Conservation (phyloP, 92 coral and sea anemone genomes). For the Paramuricea clavata region DNA sequence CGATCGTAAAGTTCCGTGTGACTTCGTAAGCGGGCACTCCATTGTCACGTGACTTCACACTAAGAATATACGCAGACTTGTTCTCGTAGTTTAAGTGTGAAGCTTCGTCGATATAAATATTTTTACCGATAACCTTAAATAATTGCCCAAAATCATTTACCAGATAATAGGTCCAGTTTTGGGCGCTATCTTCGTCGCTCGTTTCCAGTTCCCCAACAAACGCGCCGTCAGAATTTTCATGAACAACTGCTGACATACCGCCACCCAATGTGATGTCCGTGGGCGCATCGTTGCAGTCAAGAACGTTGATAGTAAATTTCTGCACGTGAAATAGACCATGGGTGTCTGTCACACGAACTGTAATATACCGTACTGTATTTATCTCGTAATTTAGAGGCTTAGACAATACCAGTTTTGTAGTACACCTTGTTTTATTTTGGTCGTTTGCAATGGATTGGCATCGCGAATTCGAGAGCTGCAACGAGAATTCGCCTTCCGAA, state of each 20-base stretch:
- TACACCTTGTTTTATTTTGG: conserved; percentile 72
- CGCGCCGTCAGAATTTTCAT: conserved; percentile 73
- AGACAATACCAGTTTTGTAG: conserved; percentile 50
- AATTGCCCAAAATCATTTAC: conserved; percentile 67
- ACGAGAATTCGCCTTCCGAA: conserved; percentile 83
- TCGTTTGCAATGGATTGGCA: conserved; percentile 16
- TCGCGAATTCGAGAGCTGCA: conserved; percentile 22
- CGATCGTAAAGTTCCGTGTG: conserved; percentile 73
- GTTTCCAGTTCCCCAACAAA: conserved; percentile 80
- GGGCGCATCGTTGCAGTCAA: conserved; percentile 89
- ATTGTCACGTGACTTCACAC: conserved; percentile 79
- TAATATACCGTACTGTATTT: conserved; percentile 52
- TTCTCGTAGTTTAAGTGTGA: conserved; percentile 80
- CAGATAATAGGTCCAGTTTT: conserved; percentile 72
- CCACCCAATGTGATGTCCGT: conserved; percentile 76
- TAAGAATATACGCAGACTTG: conserved; percentile 68
- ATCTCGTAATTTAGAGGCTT: conserved; percentile 78
- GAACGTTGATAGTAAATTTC: conserved; percentile 73
- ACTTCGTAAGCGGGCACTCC: conserved; percentile 87
- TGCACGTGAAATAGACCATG: conserved; percentile 71
- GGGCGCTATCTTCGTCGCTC: conserved; percentile 88
- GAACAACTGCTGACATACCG: conserved; percentile 67
- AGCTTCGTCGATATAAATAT: background rate
- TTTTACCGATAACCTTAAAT: background rate
- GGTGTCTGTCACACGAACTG: conserved; percentile 77